Conservation (phyloP, 2,797 vertebrate species). For the Masticophis lateralis region DNA sequence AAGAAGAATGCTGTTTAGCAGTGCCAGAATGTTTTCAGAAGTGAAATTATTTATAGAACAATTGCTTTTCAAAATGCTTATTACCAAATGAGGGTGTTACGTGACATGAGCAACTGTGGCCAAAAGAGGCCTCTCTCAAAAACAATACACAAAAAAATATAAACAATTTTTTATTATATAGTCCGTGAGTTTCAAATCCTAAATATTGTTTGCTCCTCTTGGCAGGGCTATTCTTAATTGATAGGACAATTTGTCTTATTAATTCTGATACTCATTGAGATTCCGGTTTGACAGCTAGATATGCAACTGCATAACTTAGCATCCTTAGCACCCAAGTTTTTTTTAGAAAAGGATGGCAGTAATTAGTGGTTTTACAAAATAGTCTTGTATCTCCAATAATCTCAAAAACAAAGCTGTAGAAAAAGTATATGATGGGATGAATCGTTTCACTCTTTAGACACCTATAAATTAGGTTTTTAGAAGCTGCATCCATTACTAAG, state of each 20-base stretch:
- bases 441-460: background rate
- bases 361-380: background rate
- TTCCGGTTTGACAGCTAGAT: background rate
- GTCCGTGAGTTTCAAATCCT: background rate
- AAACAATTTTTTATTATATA: background rate
- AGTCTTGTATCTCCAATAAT: background rate
- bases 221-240: background rate
- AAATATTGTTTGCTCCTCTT: background rate
- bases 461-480: background rate
- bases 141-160: background rate
- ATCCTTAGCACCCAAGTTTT: background rate
- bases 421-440: background rate
- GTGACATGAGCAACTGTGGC: conserved; percentile 8
- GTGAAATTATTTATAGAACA: conserved; percentile 67
- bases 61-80: conserved; percentile 58
- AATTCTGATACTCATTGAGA: background rate
- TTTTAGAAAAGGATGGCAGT: background rate
- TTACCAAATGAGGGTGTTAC: conserved; percentile 46
- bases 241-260: background rate
- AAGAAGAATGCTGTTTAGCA: conserved; percentile 57
- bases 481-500: background rate
- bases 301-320: background rate
- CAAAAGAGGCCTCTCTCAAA: background rate
- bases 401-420: background rate
- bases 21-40: conserved; percentile 61